Base-by-base conservation (phyloP, 2,797 vertebrate genomes). In the Borostomias antarcticus region DNA sequence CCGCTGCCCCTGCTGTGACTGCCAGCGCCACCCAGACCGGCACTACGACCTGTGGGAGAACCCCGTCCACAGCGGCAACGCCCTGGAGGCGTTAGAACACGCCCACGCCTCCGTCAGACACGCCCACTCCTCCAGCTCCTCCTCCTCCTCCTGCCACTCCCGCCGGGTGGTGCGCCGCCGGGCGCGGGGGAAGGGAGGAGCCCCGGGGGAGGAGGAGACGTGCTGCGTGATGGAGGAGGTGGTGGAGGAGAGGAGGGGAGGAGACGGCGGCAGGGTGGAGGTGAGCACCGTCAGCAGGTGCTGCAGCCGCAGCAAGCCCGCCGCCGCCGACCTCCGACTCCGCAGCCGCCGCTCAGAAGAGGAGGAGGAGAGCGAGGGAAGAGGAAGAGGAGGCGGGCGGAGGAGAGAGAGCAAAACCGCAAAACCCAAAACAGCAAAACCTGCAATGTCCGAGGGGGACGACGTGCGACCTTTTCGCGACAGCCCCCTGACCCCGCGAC, bases 21-120 rank as follows among this genome's bases (percentile, higher is more conserved):
- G 92, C 68, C 89, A 86, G 66, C 91, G 86, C 54, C 86, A 74
- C 69, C 88, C 70, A 1, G 84, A 83, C 50, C 79, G 68, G 28
- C 73, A 76, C 3, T 96, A 93, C 0, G 93, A 98, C 73, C 89
- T 96, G 5, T 98, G 96, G 96, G 94, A 92, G 72, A 96, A 97
- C 47, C 94, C 95, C 1, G 81, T 91, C 52, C 92, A 93, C 71
- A 63, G 61, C 60, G n/a, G n/a, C n/a, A n/a, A n/a, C n/a, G n/a
- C n/a, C n/a, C n/a, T n/a, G n/a, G n/a, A n/a, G n/a, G n/a, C n/a
- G n/a, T n/a, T n/a, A n/a, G n/a, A n/a, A n/a, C n/a, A n/a, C n/a
- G n/a, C n/a, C n/a, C n/a, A n/a, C n/a, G n/a, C n/a, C n/a, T n/a
- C n/a, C 10, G 62, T 82, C 30, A 78, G 70, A 47, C 80, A 79